Evolutionary conservation across 2,888 invertebrate genomes (phyloP).

Genomic region (Drosophila limbata): DNA sequence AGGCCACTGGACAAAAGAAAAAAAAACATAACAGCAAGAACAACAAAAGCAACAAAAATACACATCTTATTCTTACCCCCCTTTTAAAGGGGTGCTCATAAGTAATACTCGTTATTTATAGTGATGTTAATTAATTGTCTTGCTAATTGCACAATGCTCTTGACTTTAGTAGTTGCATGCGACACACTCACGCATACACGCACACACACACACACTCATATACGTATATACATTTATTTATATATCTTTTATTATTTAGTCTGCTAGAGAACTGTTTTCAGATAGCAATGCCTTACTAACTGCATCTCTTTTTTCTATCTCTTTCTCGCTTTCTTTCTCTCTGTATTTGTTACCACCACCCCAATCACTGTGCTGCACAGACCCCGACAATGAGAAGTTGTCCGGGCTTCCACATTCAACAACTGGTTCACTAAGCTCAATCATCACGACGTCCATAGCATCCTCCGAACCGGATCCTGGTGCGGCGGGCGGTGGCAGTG

Average conservation of each 20-base stretch:
- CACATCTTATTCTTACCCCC: slow-evolving; percentile 11
- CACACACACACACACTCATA: slow-evolving; percentile 25
- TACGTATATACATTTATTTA: slow-evolving; percentile 1
- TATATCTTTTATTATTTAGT: slow-evolving; percentile 1
- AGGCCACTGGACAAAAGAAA: slow-evolving; percentile 21
- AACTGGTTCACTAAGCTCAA: slow-evolving; percentile 86
- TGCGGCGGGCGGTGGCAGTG: slow-evolving; percentile 82
- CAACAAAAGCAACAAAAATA: background rate
- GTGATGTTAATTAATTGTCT: slow-evolving; percentile 63
- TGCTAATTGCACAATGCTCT: slow-evolving; percentile 61
- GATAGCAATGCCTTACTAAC: slow-evolving; percentile 32
- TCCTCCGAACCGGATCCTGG: slow-evolving; percentile 87
- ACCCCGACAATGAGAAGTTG: slow-evolving; percentile 86
- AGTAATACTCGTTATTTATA: slow-evolving; percentile 51
- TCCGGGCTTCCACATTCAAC: slow-evolving; percentile 85
- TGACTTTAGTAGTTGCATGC: slow-evolving; percentile 65
- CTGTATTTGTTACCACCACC: slow-evolving; percentile 19
- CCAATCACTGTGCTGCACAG: slow-evolving; percentile 56
- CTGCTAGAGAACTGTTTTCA: slow-evolving; percentile 4
- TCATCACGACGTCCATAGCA: slow-evolving; percentile 87
- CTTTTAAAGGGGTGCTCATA: slow-evolving; percentile 19
- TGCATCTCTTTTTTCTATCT: slow-evolving; percentile 22
- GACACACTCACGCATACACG: slow-evolving; percentile 37
- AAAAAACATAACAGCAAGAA: background rate
- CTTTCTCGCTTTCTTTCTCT: slow-evolving; percentile 2